These are phyloP conservation scores for Falco columbarius DNA, from an alignment of 2,797 vertebrate species.

Conservation along the genomic window DNA sequence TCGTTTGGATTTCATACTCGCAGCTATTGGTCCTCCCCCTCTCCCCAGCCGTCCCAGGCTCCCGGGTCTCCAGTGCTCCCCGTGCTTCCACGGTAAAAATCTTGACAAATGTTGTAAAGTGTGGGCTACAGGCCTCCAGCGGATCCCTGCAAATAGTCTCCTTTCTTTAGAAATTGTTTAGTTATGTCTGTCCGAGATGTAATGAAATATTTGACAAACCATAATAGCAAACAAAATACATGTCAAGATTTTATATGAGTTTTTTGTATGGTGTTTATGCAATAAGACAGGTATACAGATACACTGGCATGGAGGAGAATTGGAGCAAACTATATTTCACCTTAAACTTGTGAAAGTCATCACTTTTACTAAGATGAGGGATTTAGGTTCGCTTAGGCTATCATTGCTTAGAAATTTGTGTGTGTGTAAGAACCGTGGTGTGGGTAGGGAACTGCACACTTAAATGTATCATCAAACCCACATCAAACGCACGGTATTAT, in stretches of 20 bases:
- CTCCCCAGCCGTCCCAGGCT: neutral
- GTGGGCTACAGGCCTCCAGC: neutral
- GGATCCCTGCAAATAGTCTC: neutral
- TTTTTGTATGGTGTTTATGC: neutral
- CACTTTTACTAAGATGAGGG: neutral
- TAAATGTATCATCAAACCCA: neutral
- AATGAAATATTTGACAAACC: slow-evolving; percentile 11
- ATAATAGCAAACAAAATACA: neutral
- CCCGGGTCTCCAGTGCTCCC: neutral
- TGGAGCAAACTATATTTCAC: neutral
- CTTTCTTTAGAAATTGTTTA: slow-evolving; percentile 26
- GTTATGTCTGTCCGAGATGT: neutral
- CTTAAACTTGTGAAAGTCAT: neutral
- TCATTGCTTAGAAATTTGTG: neutral
- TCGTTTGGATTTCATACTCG: neutral
- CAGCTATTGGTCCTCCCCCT: neutral
- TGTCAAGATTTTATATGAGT: neutral
- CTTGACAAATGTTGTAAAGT: neutral
- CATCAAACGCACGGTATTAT: neutral
- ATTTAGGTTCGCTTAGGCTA: neutral
- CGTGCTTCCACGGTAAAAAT: neutral
- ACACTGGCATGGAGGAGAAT: neutral
- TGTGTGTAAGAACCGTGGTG: neutral
- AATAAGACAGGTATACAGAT: neutral
- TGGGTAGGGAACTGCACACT: neutral